Evolutionary conservation across 2,888 invertebrate species (phyloP).

Genomic region (Odontocolon sp.): DNA sequence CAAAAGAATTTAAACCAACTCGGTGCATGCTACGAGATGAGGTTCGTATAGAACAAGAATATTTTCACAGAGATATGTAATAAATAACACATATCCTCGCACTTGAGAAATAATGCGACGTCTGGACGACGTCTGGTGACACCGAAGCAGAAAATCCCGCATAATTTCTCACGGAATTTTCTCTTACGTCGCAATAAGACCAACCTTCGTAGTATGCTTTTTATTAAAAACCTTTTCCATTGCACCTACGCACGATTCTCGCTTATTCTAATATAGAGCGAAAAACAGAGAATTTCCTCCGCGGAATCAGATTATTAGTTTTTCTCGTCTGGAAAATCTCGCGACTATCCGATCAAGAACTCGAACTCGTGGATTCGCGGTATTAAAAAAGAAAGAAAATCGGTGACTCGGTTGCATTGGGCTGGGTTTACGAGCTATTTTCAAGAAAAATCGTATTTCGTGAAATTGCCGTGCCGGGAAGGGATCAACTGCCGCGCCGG

Average conservation of each 20-base stretch:
- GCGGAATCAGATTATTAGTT: too few species aligned
- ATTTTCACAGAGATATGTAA: slow-evolving; percentile 22
- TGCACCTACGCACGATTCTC: slow-evolving; percentile 1
- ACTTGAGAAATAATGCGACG: slow-evolving; percentile 40
- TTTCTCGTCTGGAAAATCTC: too few species aligned
- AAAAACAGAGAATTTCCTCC: background rate
- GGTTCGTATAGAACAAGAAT: background rate
- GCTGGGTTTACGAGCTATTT: too few species aligned
- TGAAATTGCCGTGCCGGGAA: background rate
- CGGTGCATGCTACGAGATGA: background rate
- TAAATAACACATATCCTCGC: slow-evolving; percentile 27
- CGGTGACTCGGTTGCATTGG: too few species aligned
- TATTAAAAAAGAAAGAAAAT: too few species aligned
- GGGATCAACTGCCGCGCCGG: background rate
- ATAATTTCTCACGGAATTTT: slow-evolving; percentile 43
- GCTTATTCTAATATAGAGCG: background rate
- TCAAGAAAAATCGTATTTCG: too few species aligned
- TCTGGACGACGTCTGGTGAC: slow-evolving; percentile 36
- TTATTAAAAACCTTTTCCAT: slow-evolving; percentile 52
- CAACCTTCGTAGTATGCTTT: slow-evolving; percentile 28
- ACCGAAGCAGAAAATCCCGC: slow-evolving; percentile 26
- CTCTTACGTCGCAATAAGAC: background rate
- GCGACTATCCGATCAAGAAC: too few species aligned
- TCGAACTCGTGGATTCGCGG: too few species aligned
- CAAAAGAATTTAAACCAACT: slow-evolving; percentile 26